Conservation (phyloP, 1,140 invertebrate species). For the Gonatopus flavifemur region DNA sequence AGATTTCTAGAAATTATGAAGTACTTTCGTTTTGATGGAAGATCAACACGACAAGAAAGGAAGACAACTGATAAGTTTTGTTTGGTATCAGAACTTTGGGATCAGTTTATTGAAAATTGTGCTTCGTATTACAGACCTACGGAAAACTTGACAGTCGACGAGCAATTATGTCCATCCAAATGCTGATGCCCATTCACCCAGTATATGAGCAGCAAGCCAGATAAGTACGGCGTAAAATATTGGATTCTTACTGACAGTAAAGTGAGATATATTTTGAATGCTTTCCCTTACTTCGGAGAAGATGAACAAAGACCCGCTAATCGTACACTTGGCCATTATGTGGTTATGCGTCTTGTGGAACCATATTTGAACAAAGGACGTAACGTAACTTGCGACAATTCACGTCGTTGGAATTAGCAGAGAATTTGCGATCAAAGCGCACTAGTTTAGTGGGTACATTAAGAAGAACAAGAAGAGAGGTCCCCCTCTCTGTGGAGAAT, state of each 20-base stretch:
- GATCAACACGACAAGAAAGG: conserved; percentile 30
- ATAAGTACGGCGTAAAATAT: neutral
- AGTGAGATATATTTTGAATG: neutral
- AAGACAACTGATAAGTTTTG: conserved; percentile 42
- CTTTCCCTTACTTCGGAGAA: conserved; percentile 43
- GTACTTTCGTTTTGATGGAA: conserved; percentile 41
- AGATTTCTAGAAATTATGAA: conserved; percentile 40
- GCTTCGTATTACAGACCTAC: conserved; percentile 33
- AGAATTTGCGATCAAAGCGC: conserved; percentile 27
- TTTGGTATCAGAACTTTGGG: conserved; percentile 37
- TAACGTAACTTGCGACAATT: conserved; percentile 13
- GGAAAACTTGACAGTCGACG: conserved; percentile 28
- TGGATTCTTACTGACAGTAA: neutral
- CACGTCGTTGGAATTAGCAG: conserved; percentile 27
- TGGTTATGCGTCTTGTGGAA: conserved; percentile 26
- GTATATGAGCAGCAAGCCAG: conserved; percentile 29
- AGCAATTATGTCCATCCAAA: conserved; percentile 20
- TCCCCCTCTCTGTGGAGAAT: conserved; percentile 19
- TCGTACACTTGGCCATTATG: conserved; percentile 9
- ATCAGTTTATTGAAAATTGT: conserved; percentile 42
- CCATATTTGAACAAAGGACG: conserved; percentile 26
- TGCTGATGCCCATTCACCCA: conserved; percentile 34
- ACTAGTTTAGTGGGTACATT: conserved; percentile 29
- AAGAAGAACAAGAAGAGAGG: conserved; percentile 24
- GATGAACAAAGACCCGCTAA: conserved; percentile 19